phyloP scores from a whole-genome alignment of 2,797 vertebrate species.

The Centropyge bicolor region DNA sequence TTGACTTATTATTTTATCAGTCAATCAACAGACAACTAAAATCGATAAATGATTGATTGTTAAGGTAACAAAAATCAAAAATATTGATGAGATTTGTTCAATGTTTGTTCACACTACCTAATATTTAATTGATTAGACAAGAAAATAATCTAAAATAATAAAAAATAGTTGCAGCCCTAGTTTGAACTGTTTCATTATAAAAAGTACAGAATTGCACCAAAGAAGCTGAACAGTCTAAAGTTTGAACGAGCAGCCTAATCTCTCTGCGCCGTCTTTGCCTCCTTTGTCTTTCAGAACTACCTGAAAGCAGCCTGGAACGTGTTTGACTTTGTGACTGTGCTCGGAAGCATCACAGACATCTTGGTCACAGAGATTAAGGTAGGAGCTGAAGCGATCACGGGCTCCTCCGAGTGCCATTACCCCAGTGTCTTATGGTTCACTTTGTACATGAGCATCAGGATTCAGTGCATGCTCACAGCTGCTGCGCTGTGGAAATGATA shows the following conservation, averaged over 20 bases:
- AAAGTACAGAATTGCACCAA: neutral
- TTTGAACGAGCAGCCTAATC: neutral
- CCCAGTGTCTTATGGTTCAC: neutral
- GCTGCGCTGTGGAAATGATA: neutral
- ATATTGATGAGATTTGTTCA: too few relatives aligned
- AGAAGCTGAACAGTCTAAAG: neutral
- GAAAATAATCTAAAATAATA: neutral
- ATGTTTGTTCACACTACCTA: neutral
- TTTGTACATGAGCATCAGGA: neutral
- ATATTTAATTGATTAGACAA: neutral
- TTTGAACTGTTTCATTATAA: neutral
- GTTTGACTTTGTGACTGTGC: constrained; percentile 98
- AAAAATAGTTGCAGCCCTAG: neutral
- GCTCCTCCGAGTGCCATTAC: neutral
- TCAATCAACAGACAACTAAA: neutral
- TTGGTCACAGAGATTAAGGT: constrained; percentile 98
- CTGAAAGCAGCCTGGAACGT: constrained; percentile 98
- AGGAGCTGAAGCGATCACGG: constrained; percentile 60
- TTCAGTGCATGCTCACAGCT: constrained; percentile 7
- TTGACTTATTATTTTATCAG: too few relatives aligned
- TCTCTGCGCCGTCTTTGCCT: neutral
- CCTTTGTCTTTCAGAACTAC: constrained; percentile 90
- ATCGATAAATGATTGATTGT: neutral
- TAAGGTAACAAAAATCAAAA: too few relatives aligned
- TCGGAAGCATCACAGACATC: constrained; percentile 99